These are phyloP conservation scores for Vannuccia rotundouncinata DNA, from an alignment of 2,888 invertebrate species.

Conservation along the genomic window DNA sequence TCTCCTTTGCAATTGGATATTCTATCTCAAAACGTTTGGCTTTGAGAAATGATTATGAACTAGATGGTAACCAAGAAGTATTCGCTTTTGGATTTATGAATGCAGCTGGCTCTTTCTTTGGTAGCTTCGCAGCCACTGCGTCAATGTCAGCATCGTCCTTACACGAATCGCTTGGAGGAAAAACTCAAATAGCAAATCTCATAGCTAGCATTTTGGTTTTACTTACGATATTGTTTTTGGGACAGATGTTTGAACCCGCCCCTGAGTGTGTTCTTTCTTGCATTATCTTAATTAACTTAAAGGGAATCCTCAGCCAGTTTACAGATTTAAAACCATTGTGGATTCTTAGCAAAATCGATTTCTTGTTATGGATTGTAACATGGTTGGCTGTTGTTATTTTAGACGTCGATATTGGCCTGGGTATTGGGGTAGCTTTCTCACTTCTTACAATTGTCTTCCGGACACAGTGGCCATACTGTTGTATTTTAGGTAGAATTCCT, in stretches of 20 bases:
- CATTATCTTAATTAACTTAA: slow-evolving; percentile 54
- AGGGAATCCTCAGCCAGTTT: slow-evolving; percentile 54
- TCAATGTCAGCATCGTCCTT: slow-evolving; percentile 62
- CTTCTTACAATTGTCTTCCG: slow-evolving; percentile 68
- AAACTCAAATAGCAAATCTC: slow-evolving; percentile 71
- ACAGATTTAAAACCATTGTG: slow-evolving; percentile 50
- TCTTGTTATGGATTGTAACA: slow-evolving; percentile 67
- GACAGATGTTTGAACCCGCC: slow-evolving; percentile 76
- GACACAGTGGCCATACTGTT: slow-evolving; percentile 56
- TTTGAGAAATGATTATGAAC: slow-evolving; percentile 55
- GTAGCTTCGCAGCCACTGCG: slow-evolving; percentile 49
- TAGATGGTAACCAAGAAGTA: slow-evolving; percentile 51
- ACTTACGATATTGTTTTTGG: slow-evolving; percentile 74
- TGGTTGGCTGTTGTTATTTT: slow-evolving; percentile 69
- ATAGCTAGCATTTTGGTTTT: slow-evolving; percentile 71
- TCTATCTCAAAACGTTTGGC: slow-evolving; percentile 56
- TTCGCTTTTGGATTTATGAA: slow-evolving; percentile 40
- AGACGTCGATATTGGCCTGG: slow-evolving; percentile 74
- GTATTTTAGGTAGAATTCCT: slow-evolving; percentile 55
- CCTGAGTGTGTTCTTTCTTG: slow-evolving; percentile 65
- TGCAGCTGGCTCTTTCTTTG: slow-evolving; percentile 32
- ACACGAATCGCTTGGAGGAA: slow-evolving; percentile 76
- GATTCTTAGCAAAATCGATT: slow-evolving; percentile 52
- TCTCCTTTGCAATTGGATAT: slow-evolving; percentile 51
- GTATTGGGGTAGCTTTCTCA: slow-evolving; percentile 68